A percentile compares a stretch with the other conserved stretches of the same genome.
Conservation (phyloP, 2,888 invertebrate genomes). For the Tenthredo distinguenda region DNA sequence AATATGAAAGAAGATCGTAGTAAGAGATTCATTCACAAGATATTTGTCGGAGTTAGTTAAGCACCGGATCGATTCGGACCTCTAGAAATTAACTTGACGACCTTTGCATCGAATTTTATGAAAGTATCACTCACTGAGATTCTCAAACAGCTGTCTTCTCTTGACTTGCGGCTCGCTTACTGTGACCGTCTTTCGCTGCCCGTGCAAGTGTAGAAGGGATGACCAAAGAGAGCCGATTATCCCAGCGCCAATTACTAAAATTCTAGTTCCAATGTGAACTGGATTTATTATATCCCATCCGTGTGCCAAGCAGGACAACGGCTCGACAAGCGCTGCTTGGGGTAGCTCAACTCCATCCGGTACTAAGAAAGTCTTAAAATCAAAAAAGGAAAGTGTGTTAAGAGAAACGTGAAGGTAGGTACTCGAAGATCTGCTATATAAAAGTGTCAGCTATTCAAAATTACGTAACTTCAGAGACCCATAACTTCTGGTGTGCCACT, state of each 20-base stretch:
- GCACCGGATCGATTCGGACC: too few species aligned
- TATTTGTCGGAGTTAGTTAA: neutral
- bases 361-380: slow-evolving; percentile 66
- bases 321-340: slow-evolving; percentile 84
- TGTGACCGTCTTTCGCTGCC: slow-evolving; percentile 83
- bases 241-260: slow-evolving; percentile 85
- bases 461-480: too few species aligned
- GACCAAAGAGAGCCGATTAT: slow-evolving; percentile 87
- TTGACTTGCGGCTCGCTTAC: slow-evolving; percentile 83
- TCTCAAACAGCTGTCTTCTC: slow-evolving; percentile 62
- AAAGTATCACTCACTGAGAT: neutral
- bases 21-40: slow-evolving; percentile 16
- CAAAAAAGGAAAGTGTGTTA: neutral
- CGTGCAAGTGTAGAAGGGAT: slow-evolving; percentile 83
- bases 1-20: neutral
- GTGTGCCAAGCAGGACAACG: slow-evolving; percentile 86
- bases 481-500: too few species aligned
- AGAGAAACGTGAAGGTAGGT: neutral
- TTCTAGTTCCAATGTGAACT: slow-evolving; percentile 81
- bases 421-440: neutral
- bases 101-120: neutral
- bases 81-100: neutral
- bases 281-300: slow-evolving; percentile 84
- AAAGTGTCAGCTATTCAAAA: neutral
- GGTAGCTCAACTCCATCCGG: slow-evolving; percentile 70